These are phyloP conservation scores for Ahaetulla prasina DNA, from an alignment of 2,113 vertebrate species.

Conservation along the genomic window DNA sequence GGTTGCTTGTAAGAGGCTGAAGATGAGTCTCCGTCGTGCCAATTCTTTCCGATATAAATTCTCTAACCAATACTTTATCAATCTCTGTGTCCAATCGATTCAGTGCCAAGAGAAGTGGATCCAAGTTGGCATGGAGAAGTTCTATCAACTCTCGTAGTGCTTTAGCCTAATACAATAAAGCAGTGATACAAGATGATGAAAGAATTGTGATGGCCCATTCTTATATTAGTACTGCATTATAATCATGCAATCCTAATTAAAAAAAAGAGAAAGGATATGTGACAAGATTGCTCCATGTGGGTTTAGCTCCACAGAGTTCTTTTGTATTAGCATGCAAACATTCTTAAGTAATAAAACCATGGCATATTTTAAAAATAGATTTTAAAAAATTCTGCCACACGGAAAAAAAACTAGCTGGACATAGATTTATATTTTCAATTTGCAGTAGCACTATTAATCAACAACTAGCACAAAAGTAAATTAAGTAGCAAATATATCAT, in stretches of 20 bases:
- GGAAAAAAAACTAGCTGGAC: constrained; percentile 50
- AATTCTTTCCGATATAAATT: constrained; percentile 72
- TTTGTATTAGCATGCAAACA: constrained; percentile 72
- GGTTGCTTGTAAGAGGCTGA: constrained; percentile 79
- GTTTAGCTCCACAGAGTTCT: constrained; percentile 62
- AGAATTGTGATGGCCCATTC: constrained; percentile 72
- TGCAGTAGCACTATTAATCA: constrained; percentile 5
- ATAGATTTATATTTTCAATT: constrained; percentile 43
- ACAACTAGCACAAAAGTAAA: constrained; percentile 6
- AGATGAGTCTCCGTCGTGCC: constrained; percentile 76
- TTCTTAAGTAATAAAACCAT: constrained; percentile 53
- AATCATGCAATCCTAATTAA: constrained; percentile 70
- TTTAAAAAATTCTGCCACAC: constrained; percentile 47
- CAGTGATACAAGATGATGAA: constrained; percentile 81
- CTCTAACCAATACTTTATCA: constrained; percentile 80
- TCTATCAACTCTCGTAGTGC: constrained; percentile 81
- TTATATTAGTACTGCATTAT: constrained; percentile 71
- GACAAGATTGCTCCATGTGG: constrained; percentile 62
- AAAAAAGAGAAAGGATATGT: constrained; percentile 70
- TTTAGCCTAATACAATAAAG: constrained; percentile 84
- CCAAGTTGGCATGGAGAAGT: constrained; percentile 80
- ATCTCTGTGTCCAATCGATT: constrained; percentile 78
- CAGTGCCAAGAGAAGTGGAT: constrained; percentile 81
- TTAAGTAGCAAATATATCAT: neutral
- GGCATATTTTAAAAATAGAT: constrained; percentile 48